Base-by-base conservation (phyloP, 53 echinoderm and acorn worm genomes). In the Hippasteria phrygiana region DNA sequence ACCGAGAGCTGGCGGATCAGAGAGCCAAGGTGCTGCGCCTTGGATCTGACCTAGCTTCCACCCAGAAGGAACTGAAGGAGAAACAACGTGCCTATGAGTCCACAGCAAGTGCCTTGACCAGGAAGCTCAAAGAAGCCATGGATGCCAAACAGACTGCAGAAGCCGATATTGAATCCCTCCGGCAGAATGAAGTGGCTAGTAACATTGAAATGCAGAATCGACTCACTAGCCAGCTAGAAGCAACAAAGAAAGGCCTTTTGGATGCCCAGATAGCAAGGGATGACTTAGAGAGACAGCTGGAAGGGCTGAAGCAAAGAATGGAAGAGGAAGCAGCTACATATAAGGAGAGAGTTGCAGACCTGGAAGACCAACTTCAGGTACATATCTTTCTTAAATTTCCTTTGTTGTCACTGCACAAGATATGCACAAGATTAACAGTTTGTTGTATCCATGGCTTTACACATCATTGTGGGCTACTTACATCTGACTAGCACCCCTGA, bases 351-450 rank as follows among this genome's bases (percentile, higher is more conserved):
- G 73, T 97, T 11, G 84, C 83, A 34, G 92, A 95, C 11, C 72
- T 95, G 32, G 98, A 97, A 87, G 91, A 91, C 54, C 95, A 95
- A 55, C 77, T 97, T 12, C 76, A 94, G 90, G 97, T 96, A 56
- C 37, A 70, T 39, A 32, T 22, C 5, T 80, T 18, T 36, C 7
- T 73, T 11, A 40, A 27, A 41, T n/a, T n/a, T n/a, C 55, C 36
- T 46, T 3, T 51, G 46, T 35, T 26, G 0, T 36, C 24, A 4
- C 12, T 34, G 27, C 34, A 31, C 41, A 45, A 45, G 46, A 45
- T 45, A 11, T 45, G 46, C n/a, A n/a, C n/a, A n/a, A n/a, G n/a
- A n/a, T n/a, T n/a, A n/a, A n/a, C n/a, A n/a, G n/a, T n/a, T n/a
- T n/a, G n/a, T n/a, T n/a, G n/a, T n/a, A n/a, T n/a, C n/a, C n/a